These are phyloP conservation scores for Paraplagusia blochii DNA, from an alignment of 2,113 vertebrate species.

Conservation along the genomic window DNA sequence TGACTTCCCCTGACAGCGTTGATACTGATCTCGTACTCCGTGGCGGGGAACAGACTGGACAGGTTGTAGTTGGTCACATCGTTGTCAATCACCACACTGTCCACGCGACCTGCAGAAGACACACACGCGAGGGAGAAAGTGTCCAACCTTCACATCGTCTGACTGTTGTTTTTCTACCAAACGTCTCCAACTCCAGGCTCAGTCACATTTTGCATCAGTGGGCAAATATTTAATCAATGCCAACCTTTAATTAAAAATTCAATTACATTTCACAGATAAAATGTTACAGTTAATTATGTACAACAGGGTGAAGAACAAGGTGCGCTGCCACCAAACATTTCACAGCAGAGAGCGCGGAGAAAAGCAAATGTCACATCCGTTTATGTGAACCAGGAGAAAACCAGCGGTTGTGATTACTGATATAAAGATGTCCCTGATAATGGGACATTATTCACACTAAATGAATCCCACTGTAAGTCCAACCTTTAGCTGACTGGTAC, in stretches of 20 bases:
- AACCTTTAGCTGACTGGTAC: slow-evolving; percentile 86
- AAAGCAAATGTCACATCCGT: slow-evolving; percentile 48
- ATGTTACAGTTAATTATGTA: slow-evolving; percentile 46
- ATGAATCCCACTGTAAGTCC: background rate
- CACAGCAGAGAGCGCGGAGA: slow-evolving; percentile 9
- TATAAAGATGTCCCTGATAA: slow-evolving; percentile 11
- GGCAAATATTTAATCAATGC: slow-evolving; percentile 16
- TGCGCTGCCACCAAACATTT: slow-evolving; percentile 17
- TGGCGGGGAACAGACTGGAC: slow-evolving; percentile 84
- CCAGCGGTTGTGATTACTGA: background rate
- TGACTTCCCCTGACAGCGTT: slow-evolving; percentile 84
- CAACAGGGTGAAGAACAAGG: slow-evolving; percentile 7
- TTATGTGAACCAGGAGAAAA: slow-evolving; percentile 30
- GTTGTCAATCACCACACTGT: slow-evolving; percentile 84
- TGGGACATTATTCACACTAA: slow-evolving; percentile 2
- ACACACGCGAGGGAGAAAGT: slow-evolving; percentile 8
- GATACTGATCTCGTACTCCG: slow-evolving; percentile 86
- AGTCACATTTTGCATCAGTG: slow-evolving; percentile 4
- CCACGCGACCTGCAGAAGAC: slow-evolving; percentile 79
- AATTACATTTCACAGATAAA: slow-evolving; percentile 45
- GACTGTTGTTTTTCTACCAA: background rate
- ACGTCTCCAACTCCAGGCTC: background rate
- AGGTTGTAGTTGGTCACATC: slow-evolving; percentile 83
- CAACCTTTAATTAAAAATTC: slow-evolving; percentile 42
- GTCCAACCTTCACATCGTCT: background rate